A percentile compares a stretch with the other conserved stretches of the same genome.
Evolutionary conservation across 2,888 invertebrate genomes (phyloP).

Genomic region (Bembecia ichneumoniformis): DNA sequence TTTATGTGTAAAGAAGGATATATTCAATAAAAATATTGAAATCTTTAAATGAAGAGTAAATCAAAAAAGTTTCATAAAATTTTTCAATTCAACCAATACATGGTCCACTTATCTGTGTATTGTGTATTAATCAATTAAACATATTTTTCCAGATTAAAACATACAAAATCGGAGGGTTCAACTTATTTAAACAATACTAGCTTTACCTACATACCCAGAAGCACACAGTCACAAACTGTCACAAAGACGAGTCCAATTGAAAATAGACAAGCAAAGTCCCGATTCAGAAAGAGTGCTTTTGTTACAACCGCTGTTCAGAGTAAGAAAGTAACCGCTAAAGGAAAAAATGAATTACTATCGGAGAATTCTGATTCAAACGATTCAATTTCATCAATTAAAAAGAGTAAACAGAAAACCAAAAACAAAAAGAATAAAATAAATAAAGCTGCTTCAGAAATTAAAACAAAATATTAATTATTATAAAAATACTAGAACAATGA

Average conservation of each 20-base stretch:
- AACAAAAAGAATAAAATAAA: slow-evolving; percentile 35
- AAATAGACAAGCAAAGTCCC: slow-evolving; percentile 43
- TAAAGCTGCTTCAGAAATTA: slow-evolving; percentile 38
- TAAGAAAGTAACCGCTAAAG: slow-evolving; percentile 40
- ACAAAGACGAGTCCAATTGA: slow-evolving; percentile 33
- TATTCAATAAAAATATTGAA: too few relatives aligned
- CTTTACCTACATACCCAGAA: slow-evolving; percentile 58
- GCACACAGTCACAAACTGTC: slow-evolving; percentile 23
- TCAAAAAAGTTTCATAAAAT: too few relatives aligned
- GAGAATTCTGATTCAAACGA: slow-evolving; percentile 63
- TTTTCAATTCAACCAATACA: too few relatives aligned
- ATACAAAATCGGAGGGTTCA: slow-evolving; percentile 48
- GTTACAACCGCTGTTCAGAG: slow-evolving; percentile 72
- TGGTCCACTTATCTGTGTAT: too few relatives aligned
- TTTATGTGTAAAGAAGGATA: too few relatives aligned
- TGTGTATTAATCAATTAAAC: neutral
- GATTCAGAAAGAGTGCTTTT: slow-evolving; percentile 74
- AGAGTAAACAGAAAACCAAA: slow-evolving; percentile 62
- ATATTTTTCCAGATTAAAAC: slow-evolving; percentile 49
- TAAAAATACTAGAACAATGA: too few relatives aligned
- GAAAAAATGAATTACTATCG: slow-evolving; percentile 27
- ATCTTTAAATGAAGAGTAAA: too few relatives aligned
- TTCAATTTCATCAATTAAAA: slow-evolving; percentile 48
- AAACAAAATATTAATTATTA: neutral
- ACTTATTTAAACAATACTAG: slow-evolving; percentile 50